Evolutionary conservation across 2,888 invertebrate species (phyloP), one percentile per base, ranked within the genome.

Genomic region (Hirudinaria manillensis): DNA sequence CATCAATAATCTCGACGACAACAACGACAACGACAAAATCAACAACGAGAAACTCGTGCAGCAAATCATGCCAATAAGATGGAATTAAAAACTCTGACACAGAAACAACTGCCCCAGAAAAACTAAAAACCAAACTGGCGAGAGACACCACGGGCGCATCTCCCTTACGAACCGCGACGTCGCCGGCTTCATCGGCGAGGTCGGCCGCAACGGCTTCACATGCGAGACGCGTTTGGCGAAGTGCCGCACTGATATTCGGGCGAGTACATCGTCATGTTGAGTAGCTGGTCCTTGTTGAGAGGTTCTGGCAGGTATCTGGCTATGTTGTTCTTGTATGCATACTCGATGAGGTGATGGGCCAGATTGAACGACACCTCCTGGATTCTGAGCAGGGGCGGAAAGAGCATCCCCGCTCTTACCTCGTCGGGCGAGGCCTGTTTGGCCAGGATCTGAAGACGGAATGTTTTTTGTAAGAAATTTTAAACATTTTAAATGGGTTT

Each of bases 361-460:
- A 98, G 94, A 83, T 89, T 89, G 74, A 93, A 86, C 0, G 97
- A 97, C 83, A 94, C 93, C 78, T 91, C 88, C 80, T 92, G 89
- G 80, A 98, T 95, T 78, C 89, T 88, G 53, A 88, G 87, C 24
- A 97, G 88, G 0, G 94, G 93, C 27, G 98, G 97, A 86, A 97
- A 98, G 75, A 99, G 88, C 79, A 93, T 90, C 76, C 97, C 97
- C 74, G 88, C 89, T 1, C 89, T 89, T 81, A 97, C 86, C 86
- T 96, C 92, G 1, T 89, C 88, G 72, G 92, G 89, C 0, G 90
- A 89, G 4, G 96, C 95, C 75, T 92, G 87, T 2, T 90, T 89
- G 0, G 95, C 90, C 74, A 98, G 87, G 74, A 80, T 77, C 81
- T 81, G 78, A 1, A 74, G 71, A 3, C n/a, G 24, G 24, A n/a